A percentile compares a stretch with the other conserved stretches of the same genome.
Conservation (phyloP, 2,113 vertebrate genomes). For the Caloenas nicobarica region DNA sequence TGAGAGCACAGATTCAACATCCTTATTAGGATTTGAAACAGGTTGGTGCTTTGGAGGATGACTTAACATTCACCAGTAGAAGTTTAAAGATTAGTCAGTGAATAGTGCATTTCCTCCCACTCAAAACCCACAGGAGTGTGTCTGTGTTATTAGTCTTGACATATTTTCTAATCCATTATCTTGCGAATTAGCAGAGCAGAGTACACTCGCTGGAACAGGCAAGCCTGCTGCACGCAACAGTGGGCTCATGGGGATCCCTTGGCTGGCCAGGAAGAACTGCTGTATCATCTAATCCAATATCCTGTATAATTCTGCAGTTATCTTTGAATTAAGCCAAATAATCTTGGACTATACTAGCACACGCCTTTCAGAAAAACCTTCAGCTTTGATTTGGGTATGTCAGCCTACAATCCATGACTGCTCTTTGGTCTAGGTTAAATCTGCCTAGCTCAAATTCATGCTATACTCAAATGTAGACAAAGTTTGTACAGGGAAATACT, state of each 20-base stretch:
- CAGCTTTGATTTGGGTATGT: neutral
- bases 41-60: slow-evolving; percentile 7
- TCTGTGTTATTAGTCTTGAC: slow-evolving; percentile 45
- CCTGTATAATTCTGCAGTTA: neutral
- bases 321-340: slow-evolving; percentile 1
- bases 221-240: neutral
- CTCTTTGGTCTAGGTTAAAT: neutral
- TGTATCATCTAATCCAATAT: neutral
- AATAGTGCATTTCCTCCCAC: slow-evolving; percentile 50
- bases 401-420: fast-evolving
- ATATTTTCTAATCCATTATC: slow-evolving; percentile 55
- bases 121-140: slow-evolving; percentile 38
- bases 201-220: neutral
- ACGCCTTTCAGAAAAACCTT: neutral
- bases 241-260: neutral
- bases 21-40: slow-evolving; percentile 52
- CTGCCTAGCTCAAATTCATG: neutral
- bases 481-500: neutral
- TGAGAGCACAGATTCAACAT: neutral
- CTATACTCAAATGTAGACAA: neutral
- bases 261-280: slow-evolving; percentile 3
- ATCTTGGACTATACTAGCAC: neutral
- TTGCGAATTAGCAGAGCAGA: slow-evolving; percentile 24
- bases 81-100: slow-evolving; percentile 62
- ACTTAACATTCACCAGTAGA: slow-evolving; percentile 31